Percentiles rank a stretch among this genome's conserved stretches.
These are phyloP conservation scores for Tetramorium bicarinatum DNA, from an alignment of 2,888 invertebrate genomes.

Conservation along the genomic window DNA sequence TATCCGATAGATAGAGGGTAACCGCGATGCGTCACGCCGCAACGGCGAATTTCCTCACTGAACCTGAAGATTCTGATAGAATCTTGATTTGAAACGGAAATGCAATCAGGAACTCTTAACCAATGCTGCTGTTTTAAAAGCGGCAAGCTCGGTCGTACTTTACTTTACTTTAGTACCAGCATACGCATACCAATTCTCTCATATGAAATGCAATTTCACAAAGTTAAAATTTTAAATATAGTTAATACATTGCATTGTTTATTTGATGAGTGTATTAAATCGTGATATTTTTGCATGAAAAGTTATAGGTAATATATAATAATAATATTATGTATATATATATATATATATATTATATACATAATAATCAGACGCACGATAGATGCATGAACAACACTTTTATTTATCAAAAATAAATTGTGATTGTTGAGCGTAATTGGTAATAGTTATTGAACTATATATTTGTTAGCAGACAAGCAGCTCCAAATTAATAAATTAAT, in stretches of 20 bases:
- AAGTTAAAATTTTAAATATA: background rate
- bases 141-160: background rate
- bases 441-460: slow-evolving; percentile 13
- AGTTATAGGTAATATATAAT: background rate
- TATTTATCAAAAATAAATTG: slow-evolving; percentile 13
- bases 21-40: slow-evolving; percentile 10
- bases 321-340: too few species aligned
- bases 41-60: background rate
- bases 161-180: background rate
- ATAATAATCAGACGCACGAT: too few species aligned
- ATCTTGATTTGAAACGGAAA: slow-evolving; percentile 2
- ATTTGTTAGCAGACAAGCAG: background rate
- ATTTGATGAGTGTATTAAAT: background rate
- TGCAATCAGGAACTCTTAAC: background rate
- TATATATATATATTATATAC: too few species aligned
- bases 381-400: background rate
- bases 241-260: background rate
- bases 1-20: background rate
- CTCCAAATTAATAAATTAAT: background rate
- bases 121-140: slow-evolving; percentile 1
- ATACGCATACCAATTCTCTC: background rate
- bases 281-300: background rate
- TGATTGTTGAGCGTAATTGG: background rate
- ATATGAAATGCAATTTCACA: background rate
- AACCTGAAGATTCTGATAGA: background rate